phyloP scores from a whole-genome alignment of 1,140 invertebrate genomes.

The Latrodectus geometricus region DNA sequence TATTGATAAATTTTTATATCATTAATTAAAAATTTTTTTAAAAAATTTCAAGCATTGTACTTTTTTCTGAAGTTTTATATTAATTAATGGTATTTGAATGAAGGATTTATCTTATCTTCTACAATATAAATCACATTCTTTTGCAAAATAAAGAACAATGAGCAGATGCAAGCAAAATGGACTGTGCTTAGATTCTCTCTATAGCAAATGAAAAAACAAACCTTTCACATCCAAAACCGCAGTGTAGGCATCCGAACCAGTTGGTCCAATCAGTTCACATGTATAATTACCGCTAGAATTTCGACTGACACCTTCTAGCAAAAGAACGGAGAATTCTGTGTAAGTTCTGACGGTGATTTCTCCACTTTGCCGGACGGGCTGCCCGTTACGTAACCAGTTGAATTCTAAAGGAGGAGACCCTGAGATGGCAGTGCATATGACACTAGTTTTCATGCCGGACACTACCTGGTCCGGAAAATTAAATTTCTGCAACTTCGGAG shows the following conservation, averaged over 20 bases:
- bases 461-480: constrained; percentile 32
- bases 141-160: too few relatives aligned
- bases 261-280: constrained; percentile 76
- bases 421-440: constrained; percentile 51
- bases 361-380: constrained; percentile 3
- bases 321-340: constrained; percentile 49
- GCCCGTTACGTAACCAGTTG: constrained; percentile 57
- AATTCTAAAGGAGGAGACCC: constrained; percentile 48
- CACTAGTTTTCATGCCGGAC: constrained; percentile 50
- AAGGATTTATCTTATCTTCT: too few relatives aligned
- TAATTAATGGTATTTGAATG: too few relatives aligned
- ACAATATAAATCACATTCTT: too few relatives aligned
- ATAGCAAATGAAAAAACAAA: too few relatives aligned
- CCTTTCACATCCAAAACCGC: constrained; percentile 79
- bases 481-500: constrained; percentile 44
- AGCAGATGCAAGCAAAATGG: too few relatives aligned
- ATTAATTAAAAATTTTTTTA: too few relatives aligned
- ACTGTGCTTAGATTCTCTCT: too few relatives aligned
- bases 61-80: too few relatives aligned
- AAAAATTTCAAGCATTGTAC: too few relatives aligned
- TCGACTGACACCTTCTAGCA: constrained; percentile 45
- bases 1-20: too few relatives aligned
- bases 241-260: constrained; percentile 74
- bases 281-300: constrained; percentile 65
- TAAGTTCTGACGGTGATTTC: constrained; percentile 10